Conservation (phyloP, 2,797 vertebrate genomes). For the Urosaurus nigricauda region DNA sequence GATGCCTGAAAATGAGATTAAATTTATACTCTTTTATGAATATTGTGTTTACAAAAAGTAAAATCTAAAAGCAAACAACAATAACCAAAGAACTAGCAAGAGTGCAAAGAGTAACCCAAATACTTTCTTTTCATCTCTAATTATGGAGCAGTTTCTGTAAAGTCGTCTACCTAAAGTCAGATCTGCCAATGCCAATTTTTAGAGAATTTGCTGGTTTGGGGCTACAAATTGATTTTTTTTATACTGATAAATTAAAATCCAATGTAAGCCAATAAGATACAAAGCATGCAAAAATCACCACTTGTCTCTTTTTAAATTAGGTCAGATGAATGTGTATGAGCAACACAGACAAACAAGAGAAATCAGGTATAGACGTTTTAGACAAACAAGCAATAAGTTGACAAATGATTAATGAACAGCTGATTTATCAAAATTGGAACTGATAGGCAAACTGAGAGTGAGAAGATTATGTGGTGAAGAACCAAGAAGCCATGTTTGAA, state of each 20-base stretch:
- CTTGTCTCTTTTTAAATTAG: slow-evolving; percentile 57
- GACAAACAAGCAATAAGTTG: slow-evolving; percentile 30
- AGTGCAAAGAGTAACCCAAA: slow-evolving; percentile 50
- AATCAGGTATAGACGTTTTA: background rate
- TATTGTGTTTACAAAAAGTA: slow-evolving; percentile 53
- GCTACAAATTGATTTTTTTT: slow-evolving; percentile 72
- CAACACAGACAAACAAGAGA: background rate
- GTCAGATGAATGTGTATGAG: slow-evolving; percentile 15
- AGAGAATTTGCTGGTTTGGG: slow-evolving; percentile 71
- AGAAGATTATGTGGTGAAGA: background rate
- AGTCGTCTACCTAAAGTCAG: slow-evolving; percentile 63
- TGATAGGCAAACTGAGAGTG: background rate
- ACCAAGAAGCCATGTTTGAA: background rate
- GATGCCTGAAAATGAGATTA: slow-evolving; percentile 58
- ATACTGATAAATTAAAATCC: slow-evolving; percentile 78
- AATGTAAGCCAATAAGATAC: slow-evolving; percentile 69
- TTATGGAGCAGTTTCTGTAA: slow-evolving; percentile 64
- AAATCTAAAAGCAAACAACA: slow-evolving; percentile 35
- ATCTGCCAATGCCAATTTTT: slow-evolving; percentile 69
- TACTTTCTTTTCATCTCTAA: slow-evolving; percentile 55
- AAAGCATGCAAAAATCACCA: slow-evolving; percentile 51
- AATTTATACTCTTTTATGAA: slow-evolving; percentile 66
- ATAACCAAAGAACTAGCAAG: slow-evolving; percentile 17
- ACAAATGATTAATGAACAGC: background rate
- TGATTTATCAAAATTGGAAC: slow-evolving; percentile 16